phyloP scores from a whole-genome alignment of 2,113 vertebrate genomes.

The Poeciliopsis prolifica region DNA sequence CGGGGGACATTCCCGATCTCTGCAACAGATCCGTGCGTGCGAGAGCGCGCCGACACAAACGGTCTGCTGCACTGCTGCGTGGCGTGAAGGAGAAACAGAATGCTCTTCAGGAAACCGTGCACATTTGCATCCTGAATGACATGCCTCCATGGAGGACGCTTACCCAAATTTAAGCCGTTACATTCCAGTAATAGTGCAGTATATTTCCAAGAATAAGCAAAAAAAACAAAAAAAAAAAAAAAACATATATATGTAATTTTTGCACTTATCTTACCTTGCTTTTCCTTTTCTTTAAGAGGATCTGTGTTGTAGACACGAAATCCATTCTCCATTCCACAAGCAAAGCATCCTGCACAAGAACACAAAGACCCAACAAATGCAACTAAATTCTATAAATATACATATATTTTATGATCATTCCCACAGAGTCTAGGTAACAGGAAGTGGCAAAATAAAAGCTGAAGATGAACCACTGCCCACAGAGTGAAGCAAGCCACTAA shows the following conservation, averaged over 20 bases:
- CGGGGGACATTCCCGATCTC: neutral
- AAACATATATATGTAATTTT: too few relatives aligned
- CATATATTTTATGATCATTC: neutral
- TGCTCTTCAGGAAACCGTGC: slow-evolving; percentile 7
- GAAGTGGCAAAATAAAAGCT: neutral
- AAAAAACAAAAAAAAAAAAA: too few relatives aligned
- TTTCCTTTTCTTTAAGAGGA: slow-evolving; percentile 98
- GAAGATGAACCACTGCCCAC: neutral
- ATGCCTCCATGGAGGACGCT: slow-evolving; percentile 25
- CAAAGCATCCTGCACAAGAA: slow-evolving; percentile 90
- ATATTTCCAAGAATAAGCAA: too few relatives aligned
- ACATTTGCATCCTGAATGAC: slow-evolving; percentile 41
- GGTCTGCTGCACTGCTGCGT: too few relatives aligned
- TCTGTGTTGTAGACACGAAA: slow-evolving; percentile 99
- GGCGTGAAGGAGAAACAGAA: neutral
- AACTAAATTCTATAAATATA: too few relatives aligned
- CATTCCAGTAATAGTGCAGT: neutral
- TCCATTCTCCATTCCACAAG: slow-evolving; percentile 99
- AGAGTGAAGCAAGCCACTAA: slow-evolving; percentile 12
- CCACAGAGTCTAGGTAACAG: neutral
- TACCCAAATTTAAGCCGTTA: slow-evolving; percentile 36
- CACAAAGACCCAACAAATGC: neutral
- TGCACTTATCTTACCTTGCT: slow-evolving; percentile 85
- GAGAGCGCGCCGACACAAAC: too few relatives aligned
- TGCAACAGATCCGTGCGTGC: neutral